Evolutionary conservation across 2,113 vertebrate species (phyloP), one percentile per base, ranked within the genome.

Genomic region (Vidua chalybeata): DNA sequence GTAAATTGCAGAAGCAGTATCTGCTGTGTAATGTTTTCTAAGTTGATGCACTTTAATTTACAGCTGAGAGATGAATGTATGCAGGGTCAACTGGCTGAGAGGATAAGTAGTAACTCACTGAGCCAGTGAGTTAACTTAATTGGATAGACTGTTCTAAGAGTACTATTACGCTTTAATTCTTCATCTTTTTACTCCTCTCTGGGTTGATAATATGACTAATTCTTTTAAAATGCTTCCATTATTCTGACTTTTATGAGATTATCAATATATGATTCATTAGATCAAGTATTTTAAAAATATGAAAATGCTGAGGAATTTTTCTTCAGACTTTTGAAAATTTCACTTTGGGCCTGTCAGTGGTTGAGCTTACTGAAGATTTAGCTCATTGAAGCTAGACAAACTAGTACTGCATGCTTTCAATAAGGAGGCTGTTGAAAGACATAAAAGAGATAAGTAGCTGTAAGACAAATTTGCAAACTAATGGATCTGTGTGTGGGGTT

Each of bases 81-180:
- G 21, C 72, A 71, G 56, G 45, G 39, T 86, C 68, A 89, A 14
- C 39, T 78, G 86, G 64, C 91, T 93, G 69, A 81, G 80, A 84
- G 76, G 89, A 68, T 95, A 84, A 94, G 83, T 63, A 68, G 80
- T 72, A 91, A 78, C 39, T 78, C 91, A 20, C 35, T 71, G 76
- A 97, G 88, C 85, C 85, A 90, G n/a, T 73, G 92, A 90, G 61
- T 90, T 73, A 35, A 79, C 19, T 88, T 95, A 95, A 96, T 95
- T 84, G 91, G 91, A 93, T 95, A 90, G 68, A 75, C 39, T 77
- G 31, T 45, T 84, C 83, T 93, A 86, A 94, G 91, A 51, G 24
- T 67, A 71, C 87, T 90, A 68, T 31, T 73, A 16, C 52, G 76
- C 35, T 92, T 78, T 94, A 97, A 93, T 84, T 90, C 85, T 84